Evolutionary conservation across 2,888 invertebrate species (phyloP).

Genomic region (Melanostoma scalare): DNA sequence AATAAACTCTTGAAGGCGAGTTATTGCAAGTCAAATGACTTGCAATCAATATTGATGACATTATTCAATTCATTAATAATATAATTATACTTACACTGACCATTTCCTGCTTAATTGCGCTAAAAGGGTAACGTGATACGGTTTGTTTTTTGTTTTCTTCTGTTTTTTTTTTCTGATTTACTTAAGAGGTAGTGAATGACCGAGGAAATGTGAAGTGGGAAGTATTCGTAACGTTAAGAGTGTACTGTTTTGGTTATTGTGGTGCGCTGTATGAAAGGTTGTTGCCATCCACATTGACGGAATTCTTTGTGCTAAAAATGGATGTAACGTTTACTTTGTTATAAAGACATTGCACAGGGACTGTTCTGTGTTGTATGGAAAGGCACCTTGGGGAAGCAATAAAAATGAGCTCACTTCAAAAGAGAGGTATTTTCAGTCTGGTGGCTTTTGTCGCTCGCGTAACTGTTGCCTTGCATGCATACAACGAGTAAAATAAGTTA

Average conservation of each 20-base stretch:
- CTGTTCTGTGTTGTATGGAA: not conserved
- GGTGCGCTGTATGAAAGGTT: slow-evolving; percentile 7
- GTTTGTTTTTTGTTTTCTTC: slow-evolving; percentile 2
- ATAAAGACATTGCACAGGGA: slow-evolving; percentile 3
- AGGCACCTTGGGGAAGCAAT: slow-evolving; percentile 8
- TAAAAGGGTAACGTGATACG: slow-evolving; percentile 22
- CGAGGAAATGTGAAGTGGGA: slow-evolving; percentile 26
- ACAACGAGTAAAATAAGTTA: too few species aligned
- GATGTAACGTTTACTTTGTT: slow-evolving; percentile 10
- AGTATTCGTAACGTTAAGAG: not conserved
- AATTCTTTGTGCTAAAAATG: slow-evolving; percentile 34
- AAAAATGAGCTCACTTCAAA: slow-evolving; percentile 3
- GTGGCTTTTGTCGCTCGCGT: too few species aligned
- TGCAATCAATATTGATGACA: too few species aligned
- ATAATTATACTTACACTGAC: not conserved
- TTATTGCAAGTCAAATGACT: too few species aligned
- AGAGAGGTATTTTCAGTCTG: slow-evolving; percentile 10
- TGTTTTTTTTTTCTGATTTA: too few species aligned
- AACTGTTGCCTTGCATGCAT: too few species aligned
- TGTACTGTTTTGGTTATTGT: not conserved
- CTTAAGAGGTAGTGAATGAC: slow-evolving; percentile 6
- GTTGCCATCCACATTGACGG: not conserved
- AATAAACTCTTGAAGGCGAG: too few species aligned
- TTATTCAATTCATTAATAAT: too few species aligned
- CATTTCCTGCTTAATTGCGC: slow-evolving; percentile 17